phyloP scores from a whole-genome alignment of 2,797 vertebrate species.

The Erethizon dorsatum region DNA sequence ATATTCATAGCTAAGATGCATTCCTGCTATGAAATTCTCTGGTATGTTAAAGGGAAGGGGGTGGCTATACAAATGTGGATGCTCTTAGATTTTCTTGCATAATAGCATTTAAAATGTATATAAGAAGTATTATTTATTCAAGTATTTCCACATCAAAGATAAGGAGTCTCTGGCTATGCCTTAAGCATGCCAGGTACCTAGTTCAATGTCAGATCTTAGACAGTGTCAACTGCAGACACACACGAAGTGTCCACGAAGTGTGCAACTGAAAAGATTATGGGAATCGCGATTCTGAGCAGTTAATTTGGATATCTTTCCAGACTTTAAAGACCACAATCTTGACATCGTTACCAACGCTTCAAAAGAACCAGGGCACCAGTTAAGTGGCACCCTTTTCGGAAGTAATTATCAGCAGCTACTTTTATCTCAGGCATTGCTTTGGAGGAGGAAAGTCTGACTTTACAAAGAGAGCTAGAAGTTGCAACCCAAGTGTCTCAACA shows the following conservation, averaged over 20 bases:
- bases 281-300: constrained; percentile 28
- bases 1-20: background rate
- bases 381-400: constrained; percentile 8
- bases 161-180: background rate
- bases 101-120: constrained; percentile 16
- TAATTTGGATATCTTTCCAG: constrained; percentile 34
- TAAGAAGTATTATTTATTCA: constrained; percentile 8
- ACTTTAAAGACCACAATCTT: constrained; percentile 15
- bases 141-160: background rate
- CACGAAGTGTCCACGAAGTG: background rate
- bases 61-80: background rate
- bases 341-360: constrained; percentile 64
- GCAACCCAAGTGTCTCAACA: constrained; percentile 87
- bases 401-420: constrained; percentile 70
- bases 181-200: background rate
- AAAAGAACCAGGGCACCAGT: background rate
- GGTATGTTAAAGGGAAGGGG: background rate
- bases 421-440: constrained; percentile 51
- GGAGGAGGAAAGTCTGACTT: constrained; percentile 29
- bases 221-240: background rate
- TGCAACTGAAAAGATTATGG: constrained; percentile 2
- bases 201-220: background rate
- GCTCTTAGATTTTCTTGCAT: constrained; percentile 33
- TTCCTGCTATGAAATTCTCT: constrained; percentile 8
- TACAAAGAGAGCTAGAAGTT: constrained; percentile 80